phyloP scores from a whole-genome alignment of 2,113 vertebrate genomes.

The Tenebrosternarchus preto region DNA sequence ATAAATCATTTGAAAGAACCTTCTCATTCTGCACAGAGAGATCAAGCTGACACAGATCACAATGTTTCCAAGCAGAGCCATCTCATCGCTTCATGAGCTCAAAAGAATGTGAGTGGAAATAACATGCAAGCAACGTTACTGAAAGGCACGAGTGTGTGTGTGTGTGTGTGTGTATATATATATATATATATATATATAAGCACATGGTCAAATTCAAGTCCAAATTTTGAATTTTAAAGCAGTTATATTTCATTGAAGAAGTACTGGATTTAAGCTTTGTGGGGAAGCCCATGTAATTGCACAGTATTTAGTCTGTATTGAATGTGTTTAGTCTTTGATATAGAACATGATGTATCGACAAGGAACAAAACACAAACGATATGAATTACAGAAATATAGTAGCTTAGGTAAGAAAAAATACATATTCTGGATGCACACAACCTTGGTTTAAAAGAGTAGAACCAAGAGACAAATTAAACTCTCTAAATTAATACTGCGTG shows the following conservation, averaged over 20 bases:
- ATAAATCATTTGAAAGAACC: background rate
- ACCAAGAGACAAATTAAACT: background rate
- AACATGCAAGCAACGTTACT: background rate
- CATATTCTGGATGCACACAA: background rate
- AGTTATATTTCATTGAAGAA: background rate
- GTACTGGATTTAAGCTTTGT: background rate
- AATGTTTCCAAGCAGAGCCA: constrained; percentile 53
- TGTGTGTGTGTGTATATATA: background rate
- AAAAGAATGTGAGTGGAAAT: constrained; percentile 67
- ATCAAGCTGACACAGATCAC: constrained; percentile 63
- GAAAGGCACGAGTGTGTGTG: background rate
- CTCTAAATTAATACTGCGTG: background rate
- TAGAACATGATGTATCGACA: constrained; percentile 55
- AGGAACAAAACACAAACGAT: constrained; percentile 58
- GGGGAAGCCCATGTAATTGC: constrained; percentile 34
- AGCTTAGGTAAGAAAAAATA: constrained; percentile 13
- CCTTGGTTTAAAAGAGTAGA: background rate
- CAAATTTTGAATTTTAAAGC: background rate
- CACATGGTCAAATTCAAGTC: background rate
- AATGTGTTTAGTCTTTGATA: constrained; percentile 63
- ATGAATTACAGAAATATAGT: constrained; percentile 46
- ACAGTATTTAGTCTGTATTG: constrained; percentile 56
- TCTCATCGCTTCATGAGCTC: constrained; percentile 64
- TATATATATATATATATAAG: no score
- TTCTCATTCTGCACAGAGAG: constrained; percentile 58